Base-by-base conservation (phyloP, 2,888 invertebrate genomes). In the Oxytorus armatus region DNA sequence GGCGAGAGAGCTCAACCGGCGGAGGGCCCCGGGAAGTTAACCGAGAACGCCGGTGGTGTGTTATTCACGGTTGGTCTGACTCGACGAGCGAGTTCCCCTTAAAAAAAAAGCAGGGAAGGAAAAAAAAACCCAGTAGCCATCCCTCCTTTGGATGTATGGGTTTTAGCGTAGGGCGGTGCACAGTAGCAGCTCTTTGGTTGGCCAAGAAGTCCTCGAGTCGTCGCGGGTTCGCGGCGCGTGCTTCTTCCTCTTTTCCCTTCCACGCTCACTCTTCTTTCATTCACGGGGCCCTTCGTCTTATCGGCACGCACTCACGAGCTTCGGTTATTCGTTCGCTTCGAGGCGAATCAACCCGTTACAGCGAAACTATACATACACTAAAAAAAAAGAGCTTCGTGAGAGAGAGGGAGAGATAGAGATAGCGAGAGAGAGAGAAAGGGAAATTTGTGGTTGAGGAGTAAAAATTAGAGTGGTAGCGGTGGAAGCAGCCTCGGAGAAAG, bases 131-230 rank as follows among this genome's bases (percentile, higher is more conserved):
- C 91, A 89, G 91, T 91, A 91, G 92, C 90, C 76, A 33, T 59
- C 69, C 76, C 80, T 59, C 53, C 69, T 75, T 76, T 72, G 70
- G 81, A 75, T 72, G 79, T 82, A 78, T 70, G 75, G 86, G 86
- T 74, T 89, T 88, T 88, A 87, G 87, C 87, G 90, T 89, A 91
- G 90, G 91, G 92, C 91, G 92, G 90, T 88, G 90, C 91, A 91
- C 91, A 79, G 91, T 92, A 92, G 91, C 91, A 82, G 86, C 85
- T 84, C 86, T 87, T 90, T 90, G 90, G 90, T 90, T 90, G 90
- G 90, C 90, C 89, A 90, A 88, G 86, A n/a, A 80, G 82, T 78
- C 84, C 81, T 68, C 82, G 82, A 85, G 76, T 77, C 73, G 78
- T 79, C 79, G 79, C 70, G 70, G n/a, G 74, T 49, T 66, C 72